Evolutionary conservation across 2,797 vertebrate genomes (phyloP).

Genomic region (Kryptopterus vitreolus): DNA sequence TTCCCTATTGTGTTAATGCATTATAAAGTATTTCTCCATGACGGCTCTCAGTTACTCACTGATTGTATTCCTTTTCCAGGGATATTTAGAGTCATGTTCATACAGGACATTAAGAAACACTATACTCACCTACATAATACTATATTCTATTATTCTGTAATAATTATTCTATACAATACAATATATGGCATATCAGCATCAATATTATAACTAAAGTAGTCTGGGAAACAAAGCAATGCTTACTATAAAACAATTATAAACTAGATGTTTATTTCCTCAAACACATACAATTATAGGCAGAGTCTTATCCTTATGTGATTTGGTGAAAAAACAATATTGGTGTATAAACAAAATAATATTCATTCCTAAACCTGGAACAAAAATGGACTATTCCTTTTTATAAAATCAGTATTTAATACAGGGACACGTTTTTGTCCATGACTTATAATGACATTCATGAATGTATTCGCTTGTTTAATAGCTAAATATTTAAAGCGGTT

Average conservation of each 20-base stretch:
- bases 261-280: not conserved
- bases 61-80: too few species aligned
- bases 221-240: not conserved
- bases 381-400: not conserved
- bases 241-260: not conserved
- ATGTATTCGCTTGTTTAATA: not conserved
- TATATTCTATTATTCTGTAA: too few species aligned
- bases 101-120: too few species aligned
- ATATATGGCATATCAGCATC: not conserved
- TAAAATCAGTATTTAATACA: not conserved
- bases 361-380: not conserved
- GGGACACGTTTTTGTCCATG: not conserved
- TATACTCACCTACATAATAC: too few species aligned
- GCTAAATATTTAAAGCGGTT: not conserved
- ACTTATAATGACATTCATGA: not conserved
- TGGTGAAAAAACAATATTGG: not conserved
- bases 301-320: not conserved
- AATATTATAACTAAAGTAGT: not conserved
- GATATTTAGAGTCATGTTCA: too few species aligned
- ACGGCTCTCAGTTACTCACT: too few species aligned
- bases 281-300: too few species aligned
- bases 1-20: not conserved
- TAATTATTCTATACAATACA: too few species aligned
- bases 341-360: not conserved
- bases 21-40: not conserved